phyloP scores from a whole-genome alignment of 2,113 vertebrate genomes.

The Pongo abelii region DNA sequence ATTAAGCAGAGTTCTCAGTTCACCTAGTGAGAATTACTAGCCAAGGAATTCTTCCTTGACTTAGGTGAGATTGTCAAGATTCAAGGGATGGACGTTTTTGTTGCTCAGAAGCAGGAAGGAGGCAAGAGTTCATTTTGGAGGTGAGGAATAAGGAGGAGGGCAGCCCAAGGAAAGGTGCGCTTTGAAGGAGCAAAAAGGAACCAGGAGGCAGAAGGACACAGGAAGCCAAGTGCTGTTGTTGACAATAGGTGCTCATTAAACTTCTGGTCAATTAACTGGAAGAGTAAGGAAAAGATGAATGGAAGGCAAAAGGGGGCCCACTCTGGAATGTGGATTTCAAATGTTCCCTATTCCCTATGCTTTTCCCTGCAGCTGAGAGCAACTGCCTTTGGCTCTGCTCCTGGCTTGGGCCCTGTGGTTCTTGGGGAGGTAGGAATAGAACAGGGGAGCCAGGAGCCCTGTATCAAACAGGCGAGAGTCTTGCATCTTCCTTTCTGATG shows the following conservation, averaged over 20 bases:
- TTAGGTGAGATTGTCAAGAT: not conserved
- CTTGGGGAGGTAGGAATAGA: not conserved
- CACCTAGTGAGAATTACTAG: not conserved
- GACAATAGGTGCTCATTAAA: too few relatives aligned
- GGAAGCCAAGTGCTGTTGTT: not conserved
- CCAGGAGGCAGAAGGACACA: not conserved
- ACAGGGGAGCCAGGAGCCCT: not conserved
- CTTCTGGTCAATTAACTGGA: not conserved
- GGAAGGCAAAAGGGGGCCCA: not conserved
- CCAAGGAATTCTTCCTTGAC: not conserved
- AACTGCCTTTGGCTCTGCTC: not conserved
- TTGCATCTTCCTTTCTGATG: too few relatives aligned
- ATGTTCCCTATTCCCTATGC: not conserved
- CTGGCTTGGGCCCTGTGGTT: too few relatives aligned
- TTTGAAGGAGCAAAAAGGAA: not conserved
- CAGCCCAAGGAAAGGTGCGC: not conserved
- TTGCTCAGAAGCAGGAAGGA: not conserved
- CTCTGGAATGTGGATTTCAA: not conserved
- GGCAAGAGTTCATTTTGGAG: not conserved
- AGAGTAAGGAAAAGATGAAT: not conserved
- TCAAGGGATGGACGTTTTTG: not conserved
- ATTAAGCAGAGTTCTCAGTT: not conserved
- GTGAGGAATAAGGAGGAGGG: not conserved
- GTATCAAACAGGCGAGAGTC: not conserved
- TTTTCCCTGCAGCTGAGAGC: not conserved